Evolutionary conservation across 1,140 invertebrate species (phyloP), one percentile per base, ranked within the genome.

Genomic region (Macrosteles quadrilineatus): DNA sequence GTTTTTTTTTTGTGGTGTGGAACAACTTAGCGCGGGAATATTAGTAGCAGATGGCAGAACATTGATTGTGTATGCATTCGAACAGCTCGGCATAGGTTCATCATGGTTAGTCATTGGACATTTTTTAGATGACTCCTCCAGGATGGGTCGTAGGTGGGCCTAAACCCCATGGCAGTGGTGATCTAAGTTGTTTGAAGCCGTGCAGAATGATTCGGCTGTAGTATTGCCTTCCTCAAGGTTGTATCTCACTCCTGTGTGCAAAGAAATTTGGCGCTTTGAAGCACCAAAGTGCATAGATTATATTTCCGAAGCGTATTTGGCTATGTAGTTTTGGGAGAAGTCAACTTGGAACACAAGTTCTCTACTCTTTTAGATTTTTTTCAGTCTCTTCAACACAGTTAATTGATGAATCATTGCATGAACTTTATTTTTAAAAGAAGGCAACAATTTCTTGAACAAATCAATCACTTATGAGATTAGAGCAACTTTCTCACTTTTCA

Each of bases 241-340:
- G 50, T 55, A 55, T 23, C 14, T n/a, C 6, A 55, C 21, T 25
- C 19, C 40, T 14, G 69, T 70, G 25, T 71, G 69, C 11, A 71
- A 29, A 32, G 69, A 25, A 27, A 71, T 55, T 71, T 71, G 64
- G n/a, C 68, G 31, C n/a, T 59, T 68, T 9, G 64, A 68, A 19
- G 40, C 69, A 67, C 69, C 69, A 53, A 71, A 68, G 50, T 71
- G 69, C n/a, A 71, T 59, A 1, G 69, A 69, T 43, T 71, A 64
- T 14, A 53, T 29, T 71, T 71, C 69, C 31, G 36, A 1, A 3
- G 65, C 32, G 53, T 71, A 71, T 50, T 70, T 71, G 6, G 30
- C 43, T 17, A 9, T n/a, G 45, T 71, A 71, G 53, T 71, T 71
- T 68, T 71, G n/a, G 21, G 69, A 71, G 32, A 71, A 71, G 66